Conservation (phyloP, 2,797 vertebrate genomes). For the Gallinago solitaria region DNA sequence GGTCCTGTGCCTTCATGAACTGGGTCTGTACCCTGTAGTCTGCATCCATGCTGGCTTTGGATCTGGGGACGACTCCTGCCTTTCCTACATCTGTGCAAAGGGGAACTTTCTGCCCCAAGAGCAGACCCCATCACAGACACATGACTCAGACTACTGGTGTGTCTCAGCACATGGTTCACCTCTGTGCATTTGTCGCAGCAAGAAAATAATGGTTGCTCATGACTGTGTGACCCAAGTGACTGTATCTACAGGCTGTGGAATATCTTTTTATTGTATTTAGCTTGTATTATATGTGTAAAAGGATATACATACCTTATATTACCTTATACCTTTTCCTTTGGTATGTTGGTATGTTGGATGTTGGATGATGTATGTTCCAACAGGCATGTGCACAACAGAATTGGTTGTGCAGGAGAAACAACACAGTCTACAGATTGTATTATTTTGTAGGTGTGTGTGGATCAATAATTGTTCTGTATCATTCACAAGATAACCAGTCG, state of each 20-base stretch:
- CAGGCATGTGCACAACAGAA: fast-evolving
- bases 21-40: background rate
- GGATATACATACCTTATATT: too few species aligned
- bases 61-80: fast-evolving
- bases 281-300: background rate
- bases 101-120: background rate
- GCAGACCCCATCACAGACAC: background rate
- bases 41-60: background rate
- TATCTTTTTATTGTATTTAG: background rate
- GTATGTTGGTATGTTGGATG: too few species aligned
- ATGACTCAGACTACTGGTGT: background rate
- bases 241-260: background rate
- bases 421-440: background rate
- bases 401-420: background rate
- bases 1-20: background rate
- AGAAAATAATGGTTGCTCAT: background rate
- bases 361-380: background rate
- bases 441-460: background rate
- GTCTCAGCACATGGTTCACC: background rate
- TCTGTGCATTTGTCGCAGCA: fast-evolving
- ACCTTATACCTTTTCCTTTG: too few species aligned
- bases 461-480: background rate
- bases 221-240: background rate
- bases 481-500: background rate
- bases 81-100: background rate